These are phyloP conservation scores for Conger conger DNA, from an alignment of 2,113 vertebrate genomes.

Conservation along the genomic window DNA sequence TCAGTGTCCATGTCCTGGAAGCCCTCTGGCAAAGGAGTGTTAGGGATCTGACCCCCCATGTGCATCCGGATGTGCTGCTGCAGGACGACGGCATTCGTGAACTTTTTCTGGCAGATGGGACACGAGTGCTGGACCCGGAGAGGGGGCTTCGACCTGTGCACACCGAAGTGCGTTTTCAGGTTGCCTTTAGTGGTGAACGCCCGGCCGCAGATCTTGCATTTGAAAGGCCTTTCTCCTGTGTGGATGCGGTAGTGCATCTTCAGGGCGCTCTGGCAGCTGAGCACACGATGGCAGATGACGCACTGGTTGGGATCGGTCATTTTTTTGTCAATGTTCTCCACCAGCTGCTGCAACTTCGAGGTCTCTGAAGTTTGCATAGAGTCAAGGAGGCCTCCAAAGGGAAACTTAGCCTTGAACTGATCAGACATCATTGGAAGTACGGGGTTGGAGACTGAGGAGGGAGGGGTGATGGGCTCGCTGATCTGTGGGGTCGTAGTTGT, in stretches of 20 bases:
- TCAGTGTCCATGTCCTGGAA: conserved; percentile 91
- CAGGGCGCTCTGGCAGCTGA: conserved; percentile 98
- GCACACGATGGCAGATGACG: conserved; percentile 94
- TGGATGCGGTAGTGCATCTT: conserved; percentile 99
- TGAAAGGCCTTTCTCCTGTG: conserved; percentile 97
- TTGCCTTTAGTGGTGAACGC: conserved; percentile 99
- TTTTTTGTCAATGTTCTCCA: conserved; percentile 99
- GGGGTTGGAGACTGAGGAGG: conserved; percentile 76
- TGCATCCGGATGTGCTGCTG: conserved; percentile 99
- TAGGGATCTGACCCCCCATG: conserved; percentile 97
- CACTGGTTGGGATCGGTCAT: conserved; percentile 99
- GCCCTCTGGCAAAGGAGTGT: conserved; percentile 88
- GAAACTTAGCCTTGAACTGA: conserved; percentile 95
- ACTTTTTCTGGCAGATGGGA: conserved; percentile 99
- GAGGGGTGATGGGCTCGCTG: conserved; percentile 66
- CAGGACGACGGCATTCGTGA: conserved; percentile 95
- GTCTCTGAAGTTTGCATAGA: conserved; percentile 99
- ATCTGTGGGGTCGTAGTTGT: conserved; percentile 46
- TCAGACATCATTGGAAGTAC: conserved; percentile 84
- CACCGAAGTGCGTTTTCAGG: conserved; percentile 97
- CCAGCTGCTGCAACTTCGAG: conserved; percentile 95
- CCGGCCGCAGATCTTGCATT: conserved; percentile 98
- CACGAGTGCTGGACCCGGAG: conserved; percentile 97
- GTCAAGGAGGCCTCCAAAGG: conserved; percentile 95
- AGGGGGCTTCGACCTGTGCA: conserved; percentile 95